phyloP scores from a whole-genome alignment of 1,140 invertebrate species.

The Micrasema minimum region DNA sequence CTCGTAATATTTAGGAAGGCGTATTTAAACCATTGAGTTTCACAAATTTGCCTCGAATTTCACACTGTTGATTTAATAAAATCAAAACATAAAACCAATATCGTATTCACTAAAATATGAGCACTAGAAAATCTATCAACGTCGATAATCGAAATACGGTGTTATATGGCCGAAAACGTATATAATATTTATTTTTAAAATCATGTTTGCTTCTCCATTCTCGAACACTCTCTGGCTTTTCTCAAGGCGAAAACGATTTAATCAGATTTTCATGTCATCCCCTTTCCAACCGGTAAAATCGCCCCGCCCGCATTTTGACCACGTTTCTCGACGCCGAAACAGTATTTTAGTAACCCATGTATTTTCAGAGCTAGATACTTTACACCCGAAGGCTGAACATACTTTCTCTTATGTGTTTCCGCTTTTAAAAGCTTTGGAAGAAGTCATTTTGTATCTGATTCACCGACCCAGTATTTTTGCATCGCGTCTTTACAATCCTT shows the following conservation, averaged over 20 bases:
- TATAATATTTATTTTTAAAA: too few species aligned
- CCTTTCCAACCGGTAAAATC: background rate
- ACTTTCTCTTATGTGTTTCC: background rate
- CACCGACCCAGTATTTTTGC: constrained; percentile 23
- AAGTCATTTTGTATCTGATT: constrained; percentile 14
- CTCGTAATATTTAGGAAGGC: too few species aligned
- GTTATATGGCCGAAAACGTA: too few species aligned
- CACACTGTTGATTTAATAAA: too few species aligned
- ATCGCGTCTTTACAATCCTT: constrained; percentile 29
- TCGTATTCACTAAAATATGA: too few species aligned
- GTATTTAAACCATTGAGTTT: too few species aligned
- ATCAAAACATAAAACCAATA: too few species aligned
- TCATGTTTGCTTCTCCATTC: too few species aligned
- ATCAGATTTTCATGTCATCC: constrained; percentile 8
- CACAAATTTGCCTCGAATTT: too few species aligned
- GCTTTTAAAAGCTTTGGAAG: background rate
- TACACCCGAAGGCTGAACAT: background rate
- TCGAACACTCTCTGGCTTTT: background rate
- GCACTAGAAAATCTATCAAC: too few species aligned
- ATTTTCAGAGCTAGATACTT: constrained; percentile 7
- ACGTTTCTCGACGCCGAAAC: constrained; percentile 8
- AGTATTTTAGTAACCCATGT: constrained; percentile 28
- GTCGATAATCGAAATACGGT: too few species aligned
- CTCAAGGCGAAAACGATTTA: background rate
- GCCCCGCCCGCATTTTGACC: constrained; percentile 19